phyloP scores from a whole-genome alignment of 2,888 invertebrate species.

The Drosophila subquinaria region DNA sequence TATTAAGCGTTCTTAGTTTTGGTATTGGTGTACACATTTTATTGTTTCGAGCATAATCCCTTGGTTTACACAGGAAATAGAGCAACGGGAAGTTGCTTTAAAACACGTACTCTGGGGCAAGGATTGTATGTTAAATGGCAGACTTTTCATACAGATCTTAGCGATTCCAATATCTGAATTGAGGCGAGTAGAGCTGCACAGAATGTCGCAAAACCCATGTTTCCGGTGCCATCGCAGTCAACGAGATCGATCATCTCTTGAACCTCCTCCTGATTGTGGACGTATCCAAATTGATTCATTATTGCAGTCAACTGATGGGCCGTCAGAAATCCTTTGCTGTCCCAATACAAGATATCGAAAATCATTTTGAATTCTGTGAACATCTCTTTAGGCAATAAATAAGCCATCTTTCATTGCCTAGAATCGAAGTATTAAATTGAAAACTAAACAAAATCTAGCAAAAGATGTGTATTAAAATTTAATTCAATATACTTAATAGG shows the following conservation, averaged over 20 bases:
- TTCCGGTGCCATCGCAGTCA: constrained; percentile 8
- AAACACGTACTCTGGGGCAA: neutral
- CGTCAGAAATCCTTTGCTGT: constrained; percentile 8
- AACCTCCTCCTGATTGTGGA: constrained; percentile 8
- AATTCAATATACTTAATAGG: neutral
- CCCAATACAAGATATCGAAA: constrained; percentile 17
- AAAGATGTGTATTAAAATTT: neutral
- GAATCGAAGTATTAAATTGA: neutral
- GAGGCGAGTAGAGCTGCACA: constrained; percentile 11
- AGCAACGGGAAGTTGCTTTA: neutral
- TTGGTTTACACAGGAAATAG: neutral
- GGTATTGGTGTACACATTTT: neutral
- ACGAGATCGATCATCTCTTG: constrained; percentile 10
- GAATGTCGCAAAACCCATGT: constrained; percentile 16
- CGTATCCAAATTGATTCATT: constrained; percentile 14
- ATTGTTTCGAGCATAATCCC: neutral
- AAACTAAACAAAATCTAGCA: neutral
- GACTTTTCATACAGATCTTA: neutral
- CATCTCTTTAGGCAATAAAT: neutral
- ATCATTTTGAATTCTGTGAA: constrained; percentile 7
- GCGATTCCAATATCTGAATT: neutral
- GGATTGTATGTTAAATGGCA: neutral
- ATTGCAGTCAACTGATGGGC: constrained; percentile 9
- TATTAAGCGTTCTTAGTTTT: too few species aligned
- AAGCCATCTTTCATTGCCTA: neutral